Evolutionary conservation across 1,140 invertebrate genomes (phyloP), one percentile per base, ranked within the genome.

Genomic region (Matsumurasca onukii): DNA sequence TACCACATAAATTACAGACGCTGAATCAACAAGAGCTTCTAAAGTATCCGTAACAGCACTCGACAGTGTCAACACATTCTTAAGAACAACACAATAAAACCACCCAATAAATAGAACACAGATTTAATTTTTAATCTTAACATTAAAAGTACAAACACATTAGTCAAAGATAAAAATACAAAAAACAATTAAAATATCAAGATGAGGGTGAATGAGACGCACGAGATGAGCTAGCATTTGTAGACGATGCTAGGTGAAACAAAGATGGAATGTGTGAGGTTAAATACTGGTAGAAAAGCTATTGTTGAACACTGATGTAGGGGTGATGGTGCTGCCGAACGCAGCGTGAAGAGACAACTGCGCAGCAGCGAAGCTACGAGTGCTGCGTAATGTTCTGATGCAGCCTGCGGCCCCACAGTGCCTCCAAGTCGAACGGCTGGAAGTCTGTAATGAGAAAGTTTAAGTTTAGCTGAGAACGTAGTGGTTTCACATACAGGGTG

Each of bases 141-240:
- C 22, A 59, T 27, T 59, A 59, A 59, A 59, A 59, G 22, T 59
- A 59, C 55, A 59, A 59, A 59, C 55, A 59, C 55, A 59, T 13
- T 59, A 59, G 25, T 59, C 55, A 59, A 59, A 27, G 55, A 59
- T 59, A 59, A 59, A 59, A n/a, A n/a, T n/a, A 59, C 30, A 59
- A 9, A 59, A 59, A 59, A 59, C 55, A 24, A 59, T 27, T 59
- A 59, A 27, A 12, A 27, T 29, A 59, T 12, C 24, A 59, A 9
- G 17, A 17, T 27, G 2, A 27, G 30, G 24, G n/a, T 59, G 55
- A 27, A 13, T 59, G 55, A 59, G 2, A 12, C 13, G 5, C 34
- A 9, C 9, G 9, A 24, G n/a, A 59, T 59, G 55, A 59, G 15
- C 30, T 59, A 59, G 55, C 55, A 59, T 59, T 22, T 27, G 25